Evolutionary conservation across 2,797 vertebrate species (phyloP), one percentile per base, ranked within the genome.

Genomic region (Acanthurus leucopareius): DNA sequence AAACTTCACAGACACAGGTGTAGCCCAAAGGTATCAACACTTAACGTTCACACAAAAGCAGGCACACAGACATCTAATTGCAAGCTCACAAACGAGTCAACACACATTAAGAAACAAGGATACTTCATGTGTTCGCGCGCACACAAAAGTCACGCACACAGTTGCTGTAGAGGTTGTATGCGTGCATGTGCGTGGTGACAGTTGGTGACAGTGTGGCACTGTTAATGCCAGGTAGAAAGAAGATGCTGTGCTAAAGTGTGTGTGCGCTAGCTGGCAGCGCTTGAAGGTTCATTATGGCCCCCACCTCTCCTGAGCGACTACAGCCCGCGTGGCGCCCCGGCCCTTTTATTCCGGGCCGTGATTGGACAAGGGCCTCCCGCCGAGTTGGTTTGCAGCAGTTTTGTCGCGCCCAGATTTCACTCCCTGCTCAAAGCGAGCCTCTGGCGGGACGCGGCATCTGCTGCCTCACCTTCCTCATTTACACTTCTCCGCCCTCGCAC

Each of bases 391-490:
- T 97, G 97, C 97, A 97, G 97, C 97, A 97, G 97, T 99, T 99
- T 97, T 98, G 97, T 98, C 96, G 97, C 95, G 96, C 96, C 96
- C 97, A 97, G 97, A 98, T 98, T 97, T 98, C 95, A 93, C 97
- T 97, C 96, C 95, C 97, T 95, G 95, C 97, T 93, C 92, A 90
- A 93, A 93, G 94, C 96, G 84, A 98, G 97, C 98, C 98, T 99
- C 97, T 99, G 98, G 98, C 98, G 95, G 97, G 96, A 97, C 96
- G 95, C 93, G 97, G 97, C 98, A 99, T 99, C 98, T 99, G 98
- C 97, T 99, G 89, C 97, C 93, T 93, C 93, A 92, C 89, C 92
- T 92, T 93, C 90, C 90, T 94, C 93, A 93, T 92, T 93, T 93
- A 91, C 90, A 93, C 91, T 90, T 91, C 91, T 91, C 89, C 91